Evolutionary conservation across 2,113 vertebrate species (phyloP).

Genomic region (Pyrgilauda ruficollis): DNA sequence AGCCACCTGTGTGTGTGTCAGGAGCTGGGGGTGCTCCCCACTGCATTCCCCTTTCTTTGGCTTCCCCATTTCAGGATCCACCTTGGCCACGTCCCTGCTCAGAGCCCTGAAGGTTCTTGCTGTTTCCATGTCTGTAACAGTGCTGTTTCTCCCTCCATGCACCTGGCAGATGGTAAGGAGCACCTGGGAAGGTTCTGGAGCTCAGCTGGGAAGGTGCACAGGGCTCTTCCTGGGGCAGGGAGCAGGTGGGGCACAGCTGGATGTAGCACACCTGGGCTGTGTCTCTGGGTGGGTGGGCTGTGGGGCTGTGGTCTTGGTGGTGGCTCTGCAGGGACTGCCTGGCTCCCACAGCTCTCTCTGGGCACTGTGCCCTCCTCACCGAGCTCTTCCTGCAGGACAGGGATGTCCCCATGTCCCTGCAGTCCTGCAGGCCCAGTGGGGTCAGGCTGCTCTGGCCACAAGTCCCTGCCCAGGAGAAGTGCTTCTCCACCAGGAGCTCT

Average conservation of each 20-base stretch:
- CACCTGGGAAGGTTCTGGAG: neutral
- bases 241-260: neutral
- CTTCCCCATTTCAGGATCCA: too few species aligned
- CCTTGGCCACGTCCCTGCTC: neutral
- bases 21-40: neutral
- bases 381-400: slow-evolving; percentile 76
- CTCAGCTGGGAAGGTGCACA: neutral
- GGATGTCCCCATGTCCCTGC: neutral
- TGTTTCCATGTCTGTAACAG: neutral
- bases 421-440: neutral
- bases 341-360: neutral
- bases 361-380: slow-evolving; percentile 73
- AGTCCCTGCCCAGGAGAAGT: slow-evolving; percentile 17
- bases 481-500: neutral
- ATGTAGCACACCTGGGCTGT: neutral
- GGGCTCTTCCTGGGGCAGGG: neutral
- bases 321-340: neutral
- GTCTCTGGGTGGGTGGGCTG: neutral
- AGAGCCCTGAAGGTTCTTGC: neutral
- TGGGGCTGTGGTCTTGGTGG: neutral
- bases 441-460: slow-evolving; percentile 64
- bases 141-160: neutral
- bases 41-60: neutral
- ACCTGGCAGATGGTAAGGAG: neutral
- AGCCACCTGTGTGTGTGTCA: neutral